These are phyloP conservation scores for Xanthia icteritia DNA, from an alignment of 2,888 invertebrate species.

Conservation along the genomic window DNA sequence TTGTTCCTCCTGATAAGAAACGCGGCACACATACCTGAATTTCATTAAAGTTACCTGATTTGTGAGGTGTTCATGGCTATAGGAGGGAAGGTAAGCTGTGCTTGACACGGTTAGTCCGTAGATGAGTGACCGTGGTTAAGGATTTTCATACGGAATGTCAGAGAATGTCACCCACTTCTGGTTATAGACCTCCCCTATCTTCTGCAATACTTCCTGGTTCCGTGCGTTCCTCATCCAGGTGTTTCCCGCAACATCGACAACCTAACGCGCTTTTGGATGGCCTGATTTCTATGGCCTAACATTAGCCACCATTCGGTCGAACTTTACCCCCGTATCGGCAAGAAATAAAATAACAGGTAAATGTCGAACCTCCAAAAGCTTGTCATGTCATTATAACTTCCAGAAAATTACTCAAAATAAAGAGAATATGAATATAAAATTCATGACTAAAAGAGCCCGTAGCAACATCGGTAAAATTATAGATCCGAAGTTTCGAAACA, in stretches of 20 bases:
- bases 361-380: not conserved
- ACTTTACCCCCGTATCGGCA: not conserved
- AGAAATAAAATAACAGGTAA: not conserved
- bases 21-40: slow-evolving; percentile 23
- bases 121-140: not conserved
- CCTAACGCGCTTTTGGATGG: not conserved
- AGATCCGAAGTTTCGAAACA: slow-evolving; percentile 5
- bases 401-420: not conserved
- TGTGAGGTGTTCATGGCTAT: not conserved
- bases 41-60: not conserved
- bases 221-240: no score
- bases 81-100: no score
- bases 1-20: slow-evolving; percentile 14
- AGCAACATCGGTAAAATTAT: slow-evolving; percentile 16
- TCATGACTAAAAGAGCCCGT: not conserved
- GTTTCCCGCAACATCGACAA: no score
- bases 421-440: slow-evolving; percentile 12
- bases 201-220: no score
- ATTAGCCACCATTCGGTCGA: not conserved
- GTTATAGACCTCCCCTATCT: not conserved
- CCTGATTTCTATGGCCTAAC: not conserved
- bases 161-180: not conserved
- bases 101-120: not conserved
- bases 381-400: not conserved
- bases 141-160: not conserved